Evolutionary conservation across 2,888 invertebrate species (phyloP).

Genomic region (Diarsia rubi): DNA sequence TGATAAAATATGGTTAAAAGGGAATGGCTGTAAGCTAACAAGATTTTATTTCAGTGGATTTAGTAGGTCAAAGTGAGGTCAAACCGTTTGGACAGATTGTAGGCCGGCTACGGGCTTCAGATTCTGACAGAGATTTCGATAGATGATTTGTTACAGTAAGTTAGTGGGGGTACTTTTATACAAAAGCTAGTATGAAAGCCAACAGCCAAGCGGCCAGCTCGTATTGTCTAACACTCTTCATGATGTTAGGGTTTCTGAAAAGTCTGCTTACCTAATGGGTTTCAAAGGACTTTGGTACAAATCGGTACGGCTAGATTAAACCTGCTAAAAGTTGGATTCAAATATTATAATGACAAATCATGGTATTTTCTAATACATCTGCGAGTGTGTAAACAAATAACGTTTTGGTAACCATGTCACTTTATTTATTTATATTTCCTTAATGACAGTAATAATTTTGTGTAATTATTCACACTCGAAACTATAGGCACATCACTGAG

Average conservation of each 20-base stretch:
- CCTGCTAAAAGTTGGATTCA: background rate
- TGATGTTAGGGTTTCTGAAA: no score
- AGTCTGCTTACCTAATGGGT: no score
- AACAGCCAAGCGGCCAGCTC: no score
- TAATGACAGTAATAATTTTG: no score
- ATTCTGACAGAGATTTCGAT: background rate
- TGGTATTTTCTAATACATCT: background rate
- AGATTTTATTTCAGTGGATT: background rate
- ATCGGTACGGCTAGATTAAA: background rate
- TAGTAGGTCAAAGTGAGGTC: background rate
- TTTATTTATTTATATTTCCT: background rate
- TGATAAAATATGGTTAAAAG: conserved; percentile 56
- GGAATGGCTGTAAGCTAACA: background rate
- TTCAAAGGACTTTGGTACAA: background rate
- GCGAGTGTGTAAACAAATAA: background rate
- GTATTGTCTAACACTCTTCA: no score
- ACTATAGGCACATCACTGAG: background rate
- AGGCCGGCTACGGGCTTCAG: background rate
- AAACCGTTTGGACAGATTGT: background rate
- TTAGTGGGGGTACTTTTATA: no score
- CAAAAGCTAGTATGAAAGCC: no score
- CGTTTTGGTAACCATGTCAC: background rate
- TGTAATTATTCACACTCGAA: background rate
- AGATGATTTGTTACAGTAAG: background rate
- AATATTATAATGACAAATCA: conserved; percentile 14